Evolutionary conservation across 2,888 invertebrate genomes (phyloP).

Genomic region (Tridacna gigas): DNA sequence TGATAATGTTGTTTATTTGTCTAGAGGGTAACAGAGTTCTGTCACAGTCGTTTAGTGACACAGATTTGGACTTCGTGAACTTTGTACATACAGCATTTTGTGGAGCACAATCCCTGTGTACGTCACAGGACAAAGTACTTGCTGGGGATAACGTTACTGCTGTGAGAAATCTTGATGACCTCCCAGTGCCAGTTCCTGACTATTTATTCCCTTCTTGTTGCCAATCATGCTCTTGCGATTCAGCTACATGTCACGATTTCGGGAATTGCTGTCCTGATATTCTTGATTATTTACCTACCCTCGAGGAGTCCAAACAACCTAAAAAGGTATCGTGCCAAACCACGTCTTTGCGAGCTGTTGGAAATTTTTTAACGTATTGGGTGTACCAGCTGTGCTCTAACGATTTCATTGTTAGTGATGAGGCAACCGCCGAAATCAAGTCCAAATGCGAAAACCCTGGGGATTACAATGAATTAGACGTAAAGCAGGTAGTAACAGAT

Average conservation of each 20-base stretch:
- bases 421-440: neutral
- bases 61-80: slow-evolving; percentile 5
- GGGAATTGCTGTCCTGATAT: slow-evolving; percentile 17
- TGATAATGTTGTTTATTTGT: neutral
- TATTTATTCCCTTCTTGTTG: neutral
- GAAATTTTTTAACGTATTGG: neutral
- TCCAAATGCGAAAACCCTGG: neutral
- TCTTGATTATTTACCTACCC: neutral
- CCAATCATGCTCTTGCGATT: neutral
- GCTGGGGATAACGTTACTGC: neutral
- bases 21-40: neutral
- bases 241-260: neutral
- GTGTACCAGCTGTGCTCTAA: neutral
- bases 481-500: neutral
- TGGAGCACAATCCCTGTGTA: neutral
- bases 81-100: slow-evolving; percentile 4
- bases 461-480: neutral
- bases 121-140: neutral
- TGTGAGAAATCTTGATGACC: neutral
- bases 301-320: neutral
- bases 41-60: neutral
- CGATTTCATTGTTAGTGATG: neutral
- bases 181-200: neutral
- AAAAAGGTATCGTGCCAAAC: neutral
- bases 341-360: neutral